Conservation (phyloP, 2,113 vertebrate genomes). For the Rhinolophus sinicus region DNA sequence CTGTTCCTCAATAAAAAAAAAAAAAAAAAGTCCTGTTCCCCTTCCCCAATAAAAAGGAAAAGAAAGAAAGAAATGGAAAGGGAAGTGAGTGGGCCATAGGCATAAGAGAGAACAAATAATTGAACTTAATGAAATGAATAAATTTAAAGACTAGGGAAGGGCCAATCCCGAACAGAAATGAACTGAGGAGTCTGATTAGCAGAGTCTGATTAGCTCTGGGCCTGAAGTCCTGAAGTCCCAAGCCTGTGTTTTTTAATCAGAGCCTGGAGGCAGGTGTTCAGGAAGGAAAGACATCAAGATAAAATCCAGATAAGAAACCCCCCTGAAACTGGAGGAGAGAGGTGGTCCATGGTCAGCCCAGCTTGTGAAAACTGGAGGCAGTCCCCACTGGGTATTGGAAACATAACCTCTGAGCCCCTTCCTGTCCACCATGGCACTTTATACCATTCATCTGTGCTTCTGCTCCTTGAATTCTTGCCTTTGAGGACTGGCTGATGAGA, state of each 20-base stretch:
- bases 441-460: neutral
- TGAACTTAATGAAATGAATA: neutral
- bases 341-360: neutral
- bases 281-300: neutral
- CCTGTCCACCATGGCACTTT: neutral
- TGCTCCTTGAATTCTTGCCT: neutral
- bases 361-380: neutral
- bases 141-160: neutral
- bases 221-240: neutral
- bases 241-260: neutral
- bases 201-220: neutral
- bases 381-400: neutral
- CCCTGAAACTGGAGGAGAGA: neutral
- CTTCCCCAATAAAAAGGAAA: no score
- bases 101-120: neutral
- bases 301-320: neutral
- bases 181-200: neutral
- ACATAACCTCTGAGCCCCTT: neutral
- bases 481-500: neutral
- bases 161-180: neutral
- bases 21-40: no score
- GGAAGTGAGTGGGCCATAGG: no score
- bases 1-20: no score
- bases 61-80: neutral
- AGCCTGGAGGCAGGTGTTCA: neutral